These are phyloP conservation scores for Apomyelois bistriatella DNA, from an alignment of 2,888 invertebrate species.

Conservation along the genomic window DNA sequence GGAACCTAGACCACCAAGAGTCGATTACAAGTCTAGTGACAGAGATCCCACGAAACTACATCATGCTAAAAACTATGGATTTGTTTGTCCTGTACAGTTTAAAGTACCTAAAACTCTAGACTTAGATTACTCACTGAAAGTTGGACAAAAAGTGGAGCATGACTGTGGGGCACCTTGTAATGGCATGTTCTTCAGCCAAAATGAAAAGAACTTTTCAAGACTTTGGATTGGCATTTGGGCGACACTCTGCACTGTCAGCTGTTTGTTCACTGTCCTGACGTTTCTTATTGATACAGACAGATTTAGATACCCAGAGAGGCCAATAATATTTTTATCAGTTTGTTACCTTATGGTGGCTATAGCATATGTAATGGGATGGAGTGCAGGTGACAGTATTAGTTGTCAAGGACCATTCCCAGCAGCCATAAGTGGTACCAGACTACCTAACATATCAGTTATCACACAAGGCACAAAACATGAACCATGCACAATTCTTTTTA, in stretches of 20 bases:
- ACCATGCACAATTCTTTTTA: constrained; percentile 95
- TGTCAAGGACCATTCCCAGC: constrained; percentile 90
- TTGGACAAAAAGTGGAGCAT: constrained; percentile 85
- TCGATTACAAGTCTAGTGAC: constrained; percentile 69
- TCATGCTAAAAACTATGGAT: constrained; percentile 86
- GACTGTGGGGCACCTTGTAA: constrained; percentile 96
- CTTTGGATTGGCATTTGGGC: constrained; percentile 98
- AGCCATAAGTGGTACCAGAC: constrained; percentile 83
- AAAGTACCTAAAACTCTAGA: constrained; percentile 89
- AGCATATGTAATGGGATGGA: constrained; percentile 93
- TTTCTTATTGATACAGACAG: constrained; percentile 96
- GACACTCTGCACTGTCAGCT: constrained; percentile 92
- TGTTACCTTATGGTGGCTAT: constrained; percentile 97
- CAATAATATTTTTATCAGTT: constrained; percentile 97
- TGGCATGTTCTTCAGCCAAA: constrained; percentile 93
- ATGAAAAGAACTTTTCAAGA: constrained; percentile 89
- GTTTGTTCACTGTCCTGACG: constrained; percentile 94
- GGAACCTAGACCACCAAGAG: constrained; percentile 60
- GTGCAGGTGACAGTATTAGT: constrained; percentile 89
- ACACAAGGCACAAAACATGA: constrained; percentile 93
- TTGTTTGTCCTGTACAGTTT: constrained; percentile 93
- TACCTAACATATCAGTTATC: constrained; percentile 89
- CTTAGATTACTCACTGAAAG: constrained; percentile 90
- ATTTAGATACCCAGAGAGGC: constrained; percentile 98
- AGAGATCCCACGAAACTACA: constrained; percentile 71